These are phyloP conservation scores for Phylloscopus collybita DNA, from an alignment of 2,797 vertebrate genomes.

Conservation along the genomic window DNA sequence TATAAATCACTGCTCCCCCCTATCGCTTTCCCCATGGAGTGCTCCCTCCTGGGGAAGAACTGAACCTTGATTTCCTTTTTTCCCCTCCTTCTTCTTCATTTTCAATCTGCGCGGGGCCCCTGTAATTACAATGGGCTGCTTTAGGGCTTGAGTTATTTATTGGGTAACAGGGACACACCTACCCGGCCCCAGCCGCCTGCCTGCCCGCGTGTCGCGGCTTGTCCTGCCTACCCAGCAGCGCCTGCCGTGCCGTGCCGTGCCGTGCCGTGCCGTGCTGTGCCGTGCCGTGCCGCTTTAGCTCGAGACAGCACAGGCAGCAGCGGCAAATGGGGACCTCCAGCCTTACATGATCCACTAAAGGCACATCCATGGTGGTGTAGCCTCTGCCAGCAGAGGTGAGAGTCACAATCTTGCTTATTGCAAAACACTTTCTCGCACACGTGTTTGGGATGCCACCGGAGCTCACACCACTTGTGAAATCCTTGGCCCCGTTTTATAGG, in stretches of 20 bases:
- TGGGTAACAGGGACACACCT: slow-evolving; percentile 67
- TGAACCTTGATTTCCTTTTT: slow-evolving; percentile 53
- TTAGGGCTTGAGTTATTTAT: slow-evolving; percentile 63
- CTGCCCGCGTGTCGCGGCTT: slow-evolving; percentile 32
- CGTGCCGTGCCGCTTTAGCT: neutral
- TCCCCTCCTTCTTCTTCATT: neutral
- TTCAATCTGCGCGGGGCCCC: slow-evolving; percentile 42
- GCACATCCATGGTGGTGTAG: neutral
- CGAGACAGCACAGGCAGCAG: accelerated
- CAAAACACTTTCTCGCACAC: accelerated
- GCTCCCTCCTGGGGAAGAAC: slow-evolving; percentile 56
- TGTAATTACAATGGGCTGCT: slow-evolving; percentile 61
- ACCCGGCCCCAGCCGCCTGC: neutral
- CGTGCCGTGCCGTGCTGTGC: neutral
- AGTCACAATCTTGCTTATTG: neutral
- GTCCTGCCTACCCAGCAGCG: slow-evolving; percentile 4
- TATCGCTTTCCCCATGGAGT: neutral
- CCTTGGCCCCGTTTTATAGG: neutral
- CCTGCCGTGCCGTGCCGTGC: neutral
- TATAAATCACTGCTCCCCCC: slow-evolving; percentile 57
- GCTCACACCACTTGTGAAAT: neutral
- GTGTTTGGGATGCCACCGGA: neutral
- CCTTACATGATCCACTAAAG: neutral
- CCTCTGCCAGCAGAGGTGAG: accelerated
- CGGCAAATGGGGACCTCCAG: neutral